Conservation (phyloP, 2,888 invertebrate genomes). For the Zelleria hepariella region DNA sequence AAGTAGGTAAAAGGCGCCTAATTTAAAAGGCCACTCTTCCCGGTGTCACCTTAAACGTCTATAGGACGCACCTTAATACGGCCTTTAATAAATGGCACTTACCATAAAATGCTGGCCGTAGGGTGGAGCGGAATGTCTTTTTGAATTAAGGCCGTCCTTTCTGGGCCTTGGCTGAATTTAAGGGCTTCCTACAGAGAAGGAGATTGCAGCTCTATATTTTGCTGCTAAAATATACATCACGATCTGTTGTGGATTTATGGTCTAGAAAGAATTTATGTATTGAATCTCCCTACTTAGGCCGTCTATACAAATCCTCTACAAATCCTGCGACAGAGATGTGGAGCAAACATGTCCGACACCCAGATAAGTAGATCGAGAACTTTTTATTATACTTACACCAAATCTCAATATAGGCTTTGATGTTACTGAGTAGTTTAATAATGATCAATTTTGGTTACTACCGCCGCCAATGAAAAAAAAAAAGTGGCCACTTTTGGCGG, state of each 20-base stretch:
- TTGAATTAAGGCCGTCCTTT: conserved; percentile 2
- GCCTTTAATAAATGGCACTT: conserved; percentile 4
- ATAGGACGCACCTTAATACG: conserved; percentile 2
- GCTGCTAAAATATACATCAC: neutral
- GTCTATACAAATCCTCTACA: too few species aligned
- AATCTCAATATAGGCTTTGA: too few species aligned
- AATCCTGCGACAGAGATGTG: neutral
- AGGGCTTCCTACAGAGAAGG: neutral
- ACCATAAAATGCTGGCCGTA: conserved; percentile 1
- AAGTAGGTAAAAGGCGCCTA: neutral
- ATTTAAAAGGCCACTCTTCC: conserved; percentile 1
- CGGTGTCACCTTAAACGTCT: neutral
- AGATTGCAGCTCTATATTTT: neutral
- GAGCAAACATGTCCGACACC: too few species aligned
- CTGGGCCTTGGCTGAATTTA: neutral
- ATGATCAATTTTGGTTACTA: too few species aligned
- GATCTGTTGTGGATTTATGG: neutral
- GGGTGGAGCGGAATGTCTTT: neutral
- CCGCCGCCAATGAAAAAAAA: too few species aligned
- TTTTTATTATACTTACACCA: too few species aligned
- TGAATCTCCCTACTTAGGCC: too few species aligned
- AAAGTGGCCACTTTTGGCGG: too few species aligned
- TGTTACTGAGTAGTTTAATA: too few species aligned
- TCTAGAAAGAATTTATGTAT: neutral
- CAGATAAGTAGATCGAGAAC: too few species aligned